Evolutionary conservation across 2,888 invertebrate genomes (phyloP).

Genomic region (Listrodromus nycthemerus): DNA sequence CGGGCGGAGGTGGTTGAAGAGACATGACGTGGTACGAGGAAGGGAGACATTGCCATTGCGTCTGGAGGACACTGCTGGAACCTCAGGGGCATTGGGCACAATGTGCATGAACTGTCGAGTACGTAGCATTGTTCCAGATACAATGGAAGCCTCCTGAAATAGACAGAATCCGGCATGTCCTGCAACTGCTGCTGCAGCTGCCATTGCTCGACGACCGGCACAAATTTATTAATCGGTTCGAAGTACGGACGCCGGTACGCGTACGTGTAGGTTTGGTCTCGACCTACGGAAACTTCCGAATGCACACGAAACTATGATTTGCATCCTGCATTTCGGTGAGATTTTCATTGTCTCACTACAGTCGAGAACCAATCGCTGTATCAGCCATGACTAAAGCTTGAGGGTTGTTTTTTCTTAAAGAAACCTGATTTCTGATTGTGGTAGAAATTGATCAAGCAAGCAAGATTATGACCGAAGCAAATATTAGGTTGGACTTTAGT

Average conservation of each 20-base stretch:
- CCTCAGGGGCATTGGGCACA: slow-evolving; percentile 72
- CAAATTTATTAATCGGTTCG: slow-evolving; percentile 80
- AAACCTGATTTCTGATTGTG: too few species aligned
- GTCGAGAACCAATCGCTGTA: too few species aligned
- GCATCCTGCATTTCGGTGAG: too few species aligned
- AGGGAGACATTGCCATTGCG: slow-evolving; percentile 65
- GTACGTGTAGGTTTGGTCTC: slow-evolving; percentile 27
- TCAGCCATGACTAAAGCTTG: too few species aligned
- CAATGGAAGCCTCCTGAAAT: slow-evolving; percentile 75
- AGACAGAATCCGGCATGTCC: slow-evolving; percentile 70
- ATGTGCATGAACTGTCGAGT: slow-evolving; percentile 77
- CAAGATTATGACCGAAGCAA: too few species aligned
- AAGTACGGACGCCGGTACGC: slow-evolving; percentile 58
- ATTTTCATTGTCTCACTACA: too few species aligned
- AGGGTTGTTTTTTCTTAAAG: too few species aligned
- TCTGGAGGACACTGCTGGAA: slow-evolving; percentile 69
- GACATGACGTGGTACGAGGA: slow-evolving; percentile 15
- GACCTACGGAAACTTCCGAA: slow-evolving; percentile 1
- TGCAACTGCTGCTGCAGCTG: slow-evolving; percentile 62
- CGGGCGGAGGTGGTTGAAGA: not conserved
- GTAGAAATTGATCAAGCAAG: too few species aligned
- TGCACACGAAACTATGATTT: slow-evolving; percentile 1
- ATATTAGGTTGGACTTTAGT: too few species aligned
- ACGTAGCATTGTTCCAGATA: slow-evolving; percentile 76
- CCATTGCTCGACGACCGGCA: slow-evolving; percentile 72